Conservation (phyloP, 1,140 invertebrate species). For the Muscidifurax raptorellus region DNA sequence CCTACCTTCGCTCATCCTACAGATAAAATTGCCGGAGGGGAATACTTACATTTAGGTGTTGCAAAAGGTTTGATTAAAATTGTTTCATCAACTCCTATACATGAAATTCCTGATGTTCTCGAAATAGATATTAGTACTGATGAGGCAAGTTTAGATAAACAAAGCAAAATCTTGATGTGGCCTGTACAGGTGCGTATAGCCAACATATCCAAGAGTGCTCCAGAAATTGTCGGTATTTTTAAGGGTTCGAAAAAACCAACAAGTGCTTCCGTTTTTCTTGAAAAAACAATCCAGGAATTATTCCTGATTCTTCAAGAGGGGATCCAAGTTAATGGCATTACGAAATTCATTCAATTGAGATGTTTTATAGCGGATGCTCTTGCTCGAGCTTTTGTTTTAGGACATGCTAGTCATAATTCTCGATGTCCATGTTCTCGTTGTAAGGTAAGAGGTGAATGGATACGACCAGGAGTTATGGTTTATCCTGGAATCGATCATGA, state of each 20-base stretch:
- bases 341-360: constrained; percentile 27
- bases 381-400: constrained; percentile 44
- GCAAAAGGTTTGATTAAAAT: too few species aligned
- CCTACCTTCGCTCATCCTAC: too few species aligned
- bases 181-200: neutral
- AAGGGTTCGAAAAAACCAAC: constrained; percentile 47
- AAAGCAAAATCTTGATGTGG: constrained; percentile 13
- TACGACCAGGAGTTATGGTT: constrained; percentile 1
- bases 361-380: constrained; percentile 53
- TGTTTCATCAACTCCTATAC: too few species aligned
- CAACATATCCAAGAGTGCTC: neutral
- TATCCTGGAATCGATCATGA: constrained; percentile 17
- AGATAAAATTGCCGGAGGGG: too few species aligned
- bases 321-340: constrained; percentile 24
- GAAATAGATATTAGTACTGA: constrained; percentile 10
- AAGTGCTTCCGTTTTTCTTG: constrained; percentile 44
- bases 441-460: constrained; percentile 33
- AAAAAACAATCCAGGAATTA: constrained; percentile 29
- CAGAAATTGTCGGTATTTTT: constrained; percentile 45
- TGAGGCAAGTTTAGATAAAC: constrained; percentile 1
- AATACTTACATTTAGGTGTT: too few species aligned
- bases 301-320: constrained; percentile 24
- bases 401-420: constrained; percentile 46
- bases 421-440: constrained; percentile 43
- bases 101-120: neutral